Evolutionary conservation across 2,797 vertebrate species (phyloP), one percentile per base, ranked within the genome.

Genomic region (Sebastes minor): DNA sequence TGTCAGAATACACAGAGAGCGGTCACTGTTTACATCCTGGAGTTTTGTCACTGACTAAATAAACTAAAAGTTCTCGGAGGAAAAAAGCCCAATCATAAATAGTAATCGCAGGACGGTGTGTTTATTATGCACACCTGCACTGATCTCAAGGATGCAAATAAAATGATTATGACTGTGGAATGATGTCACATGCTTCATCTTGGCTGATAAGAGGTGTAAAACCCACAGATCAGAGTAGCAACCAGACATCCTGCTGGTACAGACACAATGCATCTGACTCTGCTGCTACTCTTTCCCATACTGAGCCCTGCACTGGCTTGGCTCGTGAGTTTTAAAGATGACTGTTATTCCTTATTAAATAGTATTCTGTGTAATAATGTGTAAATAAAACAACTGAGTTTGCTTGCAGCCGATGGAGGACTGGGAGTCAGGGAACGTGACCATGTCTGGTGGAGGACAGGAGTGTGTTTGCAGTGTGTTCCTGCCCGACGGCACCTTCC

Each of bases 81-180:
- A 13, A 10, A 52, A 2, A 55, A 56, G 14, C 8, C 2, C 23
- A 28, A 61, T 23, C 9, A 28, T 13, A 56, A 46, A n/a, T 4
- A 32, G 7, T 14, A 52, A 35, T 71, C 20, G 60, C 30, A 46
- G 5, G 25, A 16, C 0, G 6, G 7, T 65, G 14, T 33, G 20
- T 28, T 53, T 4, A 46, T 30, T 20, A 10, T 20, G 9, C 23
- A 76, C 80, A 86, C 4, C 76, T 83, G 84, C 59, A 30, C 71
- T 64, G 59, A 65, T 81, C 80, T 84, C 77, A 81, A 32, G 74
- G 59, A 69, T 66, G 63, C 28, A 63, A 33, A 53, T 66, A 60
- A 71, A 64, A 35, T 8, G 5, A 12, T 56, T 25, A 65, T 57
- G 42, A 42, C 55, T 12, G 13, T 63, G 57, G 1, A 63, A 30